Evolutionary conservation across 2,888 invertebrate species (phyloP).

Genomic region (Oxycera nigricornis): DNA sequence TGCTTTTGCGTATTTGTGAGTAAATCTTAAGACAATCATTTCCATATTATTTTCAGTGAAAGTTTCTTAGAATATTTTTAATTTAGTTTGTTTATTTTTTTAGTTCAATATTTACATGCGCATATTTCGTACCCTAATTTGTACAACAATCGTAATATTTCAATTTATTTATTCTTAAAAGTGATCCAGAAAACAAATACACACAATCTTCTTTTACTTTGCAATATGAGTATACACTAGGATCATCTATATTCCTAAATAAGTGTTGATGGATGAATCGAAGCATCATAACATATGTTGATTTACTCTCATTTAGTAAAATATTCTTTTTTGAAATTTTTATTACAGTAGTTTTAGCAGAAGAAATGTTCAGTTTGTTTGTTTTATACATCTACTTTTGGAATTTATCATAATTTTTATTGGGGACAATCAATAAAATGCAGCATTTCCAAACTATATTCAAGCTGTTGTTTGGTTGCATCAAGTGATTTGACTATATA

Average conservation of each 20-base stretch:
- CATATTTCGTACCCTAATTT: constrained; percentile 45
- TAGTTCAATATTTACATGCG: constrained; percentile 41
- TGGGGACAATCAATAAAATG: too few species aligned
- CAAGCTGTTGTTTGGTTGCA: too few species aligned
- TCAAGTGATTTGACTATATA: too few species aligned
- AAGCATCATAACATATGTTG: too few species aligned
- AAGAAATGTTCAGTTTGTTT: too few species aligned
- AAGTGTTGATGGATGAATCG: too few species aligned
- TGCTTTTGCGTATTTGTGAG: background rate
- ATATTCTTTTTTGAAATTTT: too few species aligned
- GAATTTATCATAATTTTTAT: too few species aligned
- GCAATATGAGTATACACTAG: constrained; percentile 1
- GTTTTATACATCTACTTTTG: too few species aligned
- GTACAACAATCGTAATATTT: constrained; percentile 41
- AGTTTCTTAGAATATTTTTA: background rate
- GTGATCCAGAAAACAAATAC: background rate
- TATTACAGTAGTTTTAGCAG: too few species aligned
- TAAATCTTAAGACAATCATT: background rate
- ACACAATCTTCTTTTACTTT: background rate
- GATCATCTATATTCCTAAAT: background rate
- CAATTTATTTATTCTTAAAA: constrained; percentile 25
- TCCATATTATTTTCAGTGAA: background rate
- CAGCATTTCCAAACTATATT: too few species aligned
- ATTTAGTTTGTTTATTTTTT: constrained; percentile 6
- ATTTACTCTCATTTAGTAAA: too few species aligned